phyloP scores from a whole-genome alignment of 1,140 invertebrate genomes.

The Heliconius hermathena region DNA sequence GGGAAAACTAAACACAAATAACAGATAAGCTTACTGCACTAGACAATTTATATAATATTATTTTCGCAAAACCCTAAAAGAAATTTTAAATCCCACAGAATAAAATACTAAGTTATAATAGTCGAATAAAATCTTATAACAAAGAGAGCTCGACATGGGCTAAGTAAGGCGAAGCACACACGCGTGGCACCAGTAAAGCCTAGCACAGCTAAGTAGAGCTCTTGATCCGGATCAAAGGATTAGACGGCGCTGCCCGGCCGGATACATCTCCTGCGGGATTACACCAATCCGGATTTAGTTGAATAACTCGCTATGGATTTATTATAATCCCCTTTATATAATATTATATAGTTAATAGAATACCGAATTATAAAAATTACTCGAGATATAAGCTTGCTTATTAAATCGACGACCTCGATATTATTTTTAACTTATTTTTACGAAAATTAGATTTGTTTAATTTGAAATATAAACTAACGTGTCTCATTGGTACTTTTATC shows the following conservation, averaged over 20 bases:
- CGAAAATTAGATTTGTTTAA: not conserved
- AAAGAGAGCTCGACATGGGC: constrained; percentile 32
- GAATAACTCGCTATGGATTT: constrained; percentile 66
- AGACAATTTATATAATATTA: not conserved
- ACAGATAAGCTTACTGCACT: not conserved
- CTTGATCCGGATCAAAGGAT: constrained; percentile 65
- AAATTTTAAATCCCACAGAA: constrained; percentile 14
- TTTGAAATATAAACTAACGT: not conserved
- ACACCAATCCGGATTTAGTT: constrained; percentile 70
- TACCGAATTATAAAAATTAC: not conserved
- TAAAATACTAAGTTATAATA: constrained; percentile 18
- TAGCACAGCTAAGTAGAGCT: constrained; percentile 54
- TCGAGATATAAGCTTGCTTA: not conserved
- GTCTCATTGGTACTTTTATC: not conserved
- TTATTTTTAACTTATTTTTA: not conserved
- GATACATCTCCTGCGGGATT: constrained; percentile 70
- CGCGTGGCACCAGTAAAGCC: constrained; percentile 31
- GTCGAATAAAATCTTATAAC: constrained; percentile 30
- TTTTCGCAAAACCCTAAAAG: not conserved
- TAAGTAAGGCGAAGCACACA: constrained; percentile 46
- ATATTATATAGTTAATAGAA: constrained; percentile 3
- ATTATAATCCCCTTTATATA: constrained; percentile 50
- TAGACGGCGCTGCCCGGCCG: constrained; percentile 64
- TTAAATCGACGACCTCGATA: not conserved
- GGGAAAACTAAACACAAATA: not conserved